Evolutionary conservation across 1,140 invertebrate genomes (phyloP), one percentile per base, ranked within the genome.

Genomic region (Papilio polyxenes): DNA sequence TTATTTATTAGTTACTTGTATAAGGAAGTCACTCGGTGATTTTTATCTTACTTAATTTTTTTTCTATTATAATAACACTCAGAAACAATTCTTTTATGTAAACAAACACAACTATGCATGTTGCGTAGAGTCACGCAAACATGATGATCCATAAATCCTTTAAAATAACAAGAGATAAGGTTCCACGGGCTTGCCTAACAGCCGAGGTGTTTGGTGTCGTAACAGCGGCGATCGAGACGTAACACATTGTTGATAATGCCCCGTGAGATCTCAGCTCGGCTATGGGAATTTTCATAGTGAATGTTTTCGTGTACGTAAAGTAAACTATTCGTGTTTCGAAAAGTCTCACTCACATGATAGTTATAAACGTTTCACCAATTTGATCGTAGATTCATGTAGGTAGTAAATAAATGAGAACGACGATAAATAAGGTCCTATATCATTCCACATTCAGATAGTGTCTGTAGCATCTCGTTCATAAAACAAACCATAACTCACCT

Each of bases 91-190:
- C 23, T 65, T 31, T 31, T 65, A 65, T 65, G 20, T 65, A 56
- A 15, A 56, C 53, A 62, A 23, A 62, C 6, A 7, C 10, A 65
- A 23, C 11, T 37, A 40, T 15, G 11, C 23, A 69, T 11, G 65
- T 72, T 72, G 65, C 65, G 13, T 72, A 72, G 65, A 72, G 15
- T 3, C n/a, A 37, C 3, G 59, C 11, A 37, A 72, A 72, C 65
- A 13, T 17, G 65, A 72, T 72, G 31, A 72, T 72, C 65, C 65
- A 72, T 72, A 40, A 72, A 72, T 72, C 65, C 65, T 72, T 72
- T 72, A 6, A 72, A 72, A 72, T 72, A 72, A 72, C 65, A 72
- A 6, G 11, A 72, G 65, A 72, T 72, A 72, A 72, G 65, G 11
- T 40, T 0, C 62, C 11, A 65, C 23, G 17, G 65, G 65, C 31